A percentile compares a stretch with the other conserved stretches of the same genome.
Conservation (phyloP, 2,797 vertebrate species). For the Geotrypetes seraphini region DNA sequence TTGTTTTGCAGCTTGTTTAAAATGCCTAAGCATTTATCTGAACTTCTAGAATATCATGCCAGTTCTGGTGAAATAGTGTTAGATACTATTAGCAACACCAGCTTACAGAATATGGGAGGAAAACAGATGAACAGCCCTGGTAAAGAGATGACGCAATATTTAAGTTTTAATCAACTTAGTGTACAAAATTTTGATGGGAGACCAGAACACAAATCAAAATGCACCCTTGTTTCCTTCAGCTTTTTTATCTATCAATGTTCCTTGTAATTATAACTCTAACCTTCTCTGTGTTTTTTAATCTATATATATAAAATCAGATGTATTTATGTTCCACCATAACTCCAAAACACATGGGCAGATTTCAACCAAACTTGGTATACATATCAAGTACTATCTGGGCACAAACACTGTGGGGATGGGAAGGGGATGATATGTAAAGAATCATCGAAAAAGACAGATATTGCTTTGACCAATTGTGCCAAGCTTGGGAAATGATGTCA, state of each 20-base stretch:
- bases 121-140: slow-evolving; percentile 15
- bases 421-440: no score
- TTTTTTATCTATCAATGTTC: slow-evolving; percentile 27
- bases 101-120: slow-evolving; percentile 8
- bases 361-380: no score
- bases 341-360: no score
- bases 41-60: slow-evolving; percentile 14
- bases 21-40: slow-evolving; percentile 13
- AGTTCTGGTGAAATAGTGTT: slow-evolving; percentile 7
- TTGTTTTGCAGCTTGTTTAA: slow-evolving; percentile 54
- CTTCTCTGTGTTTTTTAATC: slow-evolving; percentile 13
- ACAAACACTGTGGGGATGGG: no score
- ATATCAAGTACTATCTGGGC: no score
- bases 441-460: no score
- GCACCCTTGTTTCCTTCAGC: slow-evolving; percentile 26
- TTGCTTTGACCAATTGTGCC: no score
- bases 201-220: slow-evolving; percentile 17
- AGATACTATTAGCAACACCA: slow-evolving; percentile 4
- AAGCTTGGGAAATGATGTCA: no score
- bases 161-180: slow-evolving; percentile 18
- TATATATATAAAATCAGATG: slow-evolving; percentile 6
- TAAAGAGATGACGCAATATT: slow-evolving; percentile 18
- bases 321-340: no score
- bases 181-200: slow-evolving; percentile 19
- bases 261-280: slow-evolving; percentile 45